Base-by-base conservation (phyloP, 2,888 invertebrate species). In the Parnassius apollo region DNA sequence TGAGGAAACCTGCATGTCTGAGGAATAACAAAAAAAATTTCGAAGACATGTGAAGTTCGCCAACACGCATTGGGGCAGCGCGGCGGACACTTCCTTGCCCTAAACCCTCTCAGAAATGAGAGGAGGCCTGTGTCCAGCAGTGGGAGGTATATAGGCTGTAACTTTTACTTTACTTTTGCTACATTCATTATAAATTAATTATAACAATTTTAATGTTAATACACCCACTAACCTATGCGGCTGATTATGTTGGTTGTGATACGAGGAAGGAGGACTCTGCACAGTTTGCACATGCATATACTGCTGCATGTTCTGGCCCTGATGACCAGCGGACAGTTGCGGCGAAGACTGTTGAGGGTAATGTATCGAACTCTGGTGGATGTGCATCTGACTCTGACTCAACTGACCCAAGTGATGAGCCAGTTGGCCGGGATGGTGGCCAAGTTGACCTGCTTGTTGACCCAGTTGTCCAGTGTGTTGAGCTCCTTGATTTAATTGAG, bases 341-440 rank as follows among this genome's bases (percentile, higher is more conserved):
- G 72, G 72, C 57, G 71, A 69, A 35, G 69, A 65, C 65, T 93
- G 89, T 62, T 64, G 68, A 18, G 71, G 94, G 88, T 65, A 66
- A 51, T 71, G 73, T 58, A 67, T 68, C 64, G 67, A 60, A 22
- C 60, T 57, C 42, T 65, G 53, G 52, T 68, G 68, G 50, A 66
- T 63, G 54, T 65, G 66, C 64, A 68, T 45, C 42, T 65, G 67
- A n/a, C 58, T 61, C 35, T 68, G 68, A 53, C 60, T 62, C 42
- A 56, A 52, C 25, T 66, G 60, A 9, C 62, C 66, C 3, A 69
- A 35, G 57, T 64, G 59, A 51, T 59, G 64, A 18, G 54, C 59
- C 42, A 56, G 12, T 35, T 56, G 56, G 45, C 55, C 51, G 8
- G 45, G 9, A 46, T 49, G 49, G 13, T 49, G n/a, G 18, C 13